phyloP scores from a whole-genome alignment of 2,113 vertebrate species.

The Brachyhypopomus occidentalis region DNA sequence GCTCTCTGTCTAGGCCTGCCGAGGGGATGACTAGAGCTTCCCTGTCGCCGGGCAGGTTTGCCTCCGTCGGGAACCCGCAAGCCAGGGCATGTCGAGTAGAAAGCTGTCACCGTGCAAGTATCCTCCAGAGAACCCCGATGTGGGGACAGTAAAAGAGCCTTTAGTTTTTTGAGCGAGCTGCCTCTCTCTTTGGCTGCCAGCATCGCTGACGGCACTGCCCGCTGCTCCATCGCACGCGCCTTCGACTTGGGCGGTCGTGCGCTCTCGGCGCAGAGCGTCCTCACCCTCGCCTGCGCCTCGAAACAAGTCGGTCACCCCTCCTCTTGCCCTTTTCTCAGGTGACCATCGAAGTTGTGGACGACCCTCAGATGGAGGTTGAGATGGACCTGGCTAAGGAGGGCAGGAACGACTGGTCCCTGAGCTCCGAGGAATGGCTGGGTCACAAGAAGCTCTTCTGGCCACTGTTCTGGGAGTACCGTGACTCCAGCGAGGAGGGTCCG shows the following conservation, averaged over 20 bases:
- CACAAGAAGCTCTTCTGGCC: constrained; percentile 85
- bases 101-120: constrained; percentile 34
- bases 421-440: constrained; percentile 73
- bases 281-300: too few relatives aligned
- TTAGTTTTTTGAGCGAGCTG: not conserved
- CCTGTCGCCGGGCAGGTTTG: constrained; percentile 35
- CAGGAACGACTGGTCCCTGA: constrained; percentile 78
- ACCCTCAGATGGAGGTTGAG: constrained; percentile 82
- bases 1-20: constrained; percentile 55
- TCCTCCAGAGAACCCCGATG: not conserved
- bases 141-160: not conserved
- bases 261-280: too few relatives aligned
- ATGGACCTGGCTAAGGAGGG: constrained; percentile 82
- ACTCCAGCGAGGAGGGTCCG: constrained; percentile 67
- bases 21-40: constrained; percentile 22
- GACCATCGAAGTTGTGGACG: constrained; percentile 83
- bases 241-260: too few relatives aligned
- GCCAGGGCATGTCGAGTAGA: constrained; percentile 36
- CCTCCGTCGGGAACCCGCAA: not conserved
- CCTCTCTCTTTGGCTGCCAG: not conserved
- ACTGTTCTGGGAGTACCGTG: constrained; percentile 83
- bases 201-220: not conserved
- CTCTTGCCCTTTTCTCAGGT: constrained; percentile 70
- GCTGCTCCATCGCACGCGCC: too few relatives aligned
- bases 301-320: not conserved